These are phyloP conservation scores for Tanypteryx hageni DNA, from an alignment of 2,888 invertebrate genomes.

Conservation along the genomic window DNA sequence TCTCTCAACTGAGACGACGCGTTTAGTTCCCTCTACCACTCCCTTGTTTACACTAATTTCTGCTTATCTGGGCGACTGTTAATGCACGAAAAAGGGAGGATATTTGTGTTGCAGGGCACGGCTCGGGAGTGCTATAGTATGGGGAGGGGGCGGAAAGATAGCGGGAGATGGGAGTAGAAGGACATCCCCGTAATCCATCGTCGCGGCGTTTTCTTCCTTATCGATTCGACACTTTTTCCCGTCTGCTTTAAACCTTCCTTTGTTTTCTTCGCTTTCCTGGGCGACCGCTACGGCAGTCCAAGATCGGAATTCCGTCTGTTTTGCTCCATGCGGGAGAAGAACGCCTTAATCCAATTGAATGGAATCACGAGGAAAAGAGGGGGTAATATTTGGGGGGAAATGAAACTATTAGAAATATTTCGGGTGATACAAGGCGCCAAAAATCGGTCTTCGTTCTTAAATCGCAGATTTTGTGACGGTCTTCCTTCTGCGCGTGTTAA, in stretches of 20 bases:
- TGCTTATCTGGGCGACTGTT: background rate
- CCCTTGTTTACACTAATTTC: background rate
- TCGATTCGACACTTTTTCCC: conserved; percentile 2
- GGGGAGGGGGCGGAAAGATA: background rate
- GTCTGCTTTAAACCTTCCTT: background rate
- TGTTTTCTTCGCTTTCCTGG: conserved; percentile 8
- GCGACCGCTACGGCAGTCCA: background rate
- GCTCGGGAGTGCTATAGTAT: background rate
- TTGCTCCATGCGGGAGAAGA: background rate
- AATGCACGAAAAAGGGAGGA: background rate
- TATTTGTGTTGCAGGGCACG: background rate
- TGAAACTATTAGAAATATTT: no score
- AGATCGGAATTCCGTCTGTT: background rate
- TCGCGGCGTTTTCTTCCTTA: background rate
- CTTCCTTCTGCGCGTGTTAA: no score
- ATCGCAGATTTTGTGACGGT: no score
- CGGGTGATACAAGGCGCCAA: no score
- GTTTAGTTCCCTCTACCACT: background rate
- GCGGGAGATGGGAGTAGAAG: background rate
- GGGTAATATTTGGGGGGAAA: background rate
- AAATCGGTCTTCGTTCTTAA: no score
- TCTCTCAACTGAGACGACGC: background rate
- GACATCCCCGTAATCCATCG: background rate
- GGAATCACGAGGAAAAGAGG: background rate
- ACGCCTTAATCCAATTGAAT: background rate